These are phyloP conservation scores for Acropternis orthonyx DNA, from an alignment of 2,797 vertebrate genomes.

Conservation along the genomic window DNA sequence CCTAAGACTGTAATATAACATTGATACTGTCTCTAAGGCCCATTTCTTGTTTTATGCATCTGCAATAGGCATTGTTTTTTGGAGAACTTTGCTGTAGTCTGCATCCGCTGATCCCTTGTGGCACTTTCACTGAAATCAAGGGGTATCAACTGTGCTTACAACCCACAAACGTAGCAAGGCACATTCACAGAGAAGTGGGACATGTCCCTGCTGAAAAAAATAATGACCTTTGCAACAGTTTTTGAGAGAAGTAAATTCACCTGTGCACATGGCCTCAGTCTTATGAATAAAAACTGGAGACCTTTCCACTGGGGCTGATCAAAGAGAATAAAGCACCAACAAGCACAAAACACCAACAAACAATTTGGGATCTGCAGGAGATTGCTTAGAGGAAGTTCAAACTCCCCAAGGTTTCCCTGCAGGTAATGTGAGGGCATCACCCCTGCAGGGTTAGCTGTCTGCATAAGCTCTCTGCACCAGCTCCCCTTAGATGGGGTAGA, in stretches of 20 bases:
- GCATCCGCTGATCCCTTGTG: background rate
- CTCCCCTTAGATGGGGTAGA: background rate
- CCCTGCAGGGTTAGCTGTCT: background rate
- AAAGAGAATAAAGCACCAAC: background rate
- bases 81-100: background rate
- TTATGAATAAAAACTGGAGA: background rate
- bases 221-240: background rate
- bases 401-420: background rate
- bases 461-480: fast-evolving
- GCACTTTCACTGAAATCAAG: background rate
- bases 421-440: background rate
- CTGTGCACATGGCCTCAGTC: background rate
- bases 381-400: background rate
- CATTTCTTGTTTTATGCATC: background rate
- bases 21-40: background rate
- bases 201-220: background rate
- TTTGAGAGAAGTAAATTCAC: background rate
- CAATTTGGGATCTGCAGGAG: background rate
- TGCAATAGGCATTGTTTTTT: background rate
- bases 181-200: background rate
- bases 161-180: background rate
- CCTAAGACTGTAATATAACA: background rate
- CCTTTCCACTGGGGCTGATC: background rate
- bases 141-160: background rate
- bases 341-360: background rate